Conservation (phyloP, 2,113 vertebrate species). For the Numenius arquata region DNA sequence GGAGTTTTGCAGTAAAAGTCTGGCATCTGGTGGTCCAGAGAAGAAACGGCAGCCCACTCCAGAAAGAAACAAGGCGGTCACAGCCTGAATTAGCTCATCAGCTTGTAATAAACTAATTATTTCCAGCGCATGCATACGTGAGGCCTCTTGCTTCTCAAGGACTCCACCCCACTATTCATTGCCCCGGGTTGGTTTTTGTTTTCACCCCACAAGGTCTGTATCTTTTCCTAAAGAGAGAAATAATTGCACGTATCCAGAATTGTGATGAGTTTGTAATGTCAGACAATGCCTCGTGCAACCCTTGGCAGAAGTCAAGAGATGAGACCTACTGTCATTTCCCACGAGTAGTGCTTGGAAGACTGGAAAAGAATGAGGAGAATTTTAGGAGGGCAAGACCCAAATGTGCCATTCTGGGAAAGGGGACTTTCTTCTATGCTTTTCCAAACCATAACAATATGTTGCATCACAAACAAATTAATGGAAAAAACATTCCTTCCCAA, state of each 20-base stretch:
- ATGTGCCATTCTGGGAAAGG: not conserved
- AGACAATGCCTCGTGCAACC: not conserved
- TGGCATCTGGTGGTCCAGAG: slow-evolving; percentile 77
- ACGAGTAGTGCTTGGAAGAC: not conserved
- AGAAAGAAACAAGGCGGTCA: not conserved
- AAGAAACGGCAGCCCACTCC: slow-evolving; percentile 5
- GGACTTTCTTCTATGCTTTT: not conserved
- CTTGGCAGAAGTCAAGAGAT: not conserved
- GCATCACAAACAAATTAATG: not conserved
- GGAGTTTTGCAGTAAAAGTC: slow-evolving; percentile 74
- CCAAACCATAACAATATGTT: not conserved
- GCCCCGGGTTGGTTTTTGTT: not conserved
- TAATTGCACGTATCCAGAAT: accelerated
- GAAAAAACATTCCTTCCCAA: not conserved
- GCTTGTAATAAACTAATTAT: not conserved
- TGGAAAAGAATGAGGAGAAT: not conserved
- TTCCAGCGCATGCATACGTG: not conserved
- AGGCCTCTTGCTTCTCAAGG: not conserved
- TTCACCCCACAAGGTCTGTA: not conserved
- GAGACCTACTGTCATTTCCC: not conserved
- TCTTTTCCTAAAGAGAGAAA: not conserved
- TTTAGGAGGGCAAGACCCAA: not conserved
- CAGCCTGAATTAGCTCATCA: not conserved
- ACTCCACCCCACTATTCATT: not conserved
- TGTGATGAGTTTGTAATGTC: not conserved